phyloP scores from a whole-genome alignment of 2,888 invertebrate genomes.

The Agrotis puta region DNA sequence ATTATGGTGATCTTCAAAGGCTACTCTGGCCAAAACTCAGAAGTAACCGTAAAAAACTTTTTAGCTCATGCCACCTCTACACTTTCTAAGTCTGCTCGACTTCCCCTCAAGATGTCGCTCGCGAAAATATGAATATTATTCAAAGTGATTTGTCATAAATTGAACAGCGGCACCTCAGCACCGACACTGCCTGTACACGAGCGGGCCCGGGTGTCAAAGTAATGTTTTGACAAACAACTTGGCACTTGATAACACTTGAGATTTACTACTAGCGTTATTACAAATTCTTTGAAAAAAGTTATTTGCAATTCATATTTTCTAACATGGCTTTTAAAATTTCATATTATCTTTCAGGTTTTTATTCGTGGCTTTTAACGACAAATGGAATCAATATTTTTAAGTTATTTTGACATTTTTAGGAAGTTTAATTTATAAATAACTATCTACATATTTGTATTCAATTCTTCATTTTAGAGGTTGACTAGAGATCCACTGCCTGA shows the following conservation, averaged over 20 bases:
- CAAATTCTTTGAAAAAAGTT: background rate
- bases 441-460: too few species aligned
- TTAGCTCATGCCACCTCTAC: conserved; percentile 19
- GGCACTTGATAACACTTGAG: conserved; percentile 8
- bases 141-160: conserved; percentile 85
- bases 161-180: conserved; percentile 68
- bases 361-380: background rate
- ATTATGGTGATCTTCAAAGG: too few species aligned
- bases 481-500: too few species aligned
- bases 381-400: background rate
- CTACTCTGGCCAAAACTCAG: too few species aligned
- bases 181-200: conserved; percentile 1
- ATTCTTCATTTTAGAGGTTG: too few species aligned
- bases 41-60: too few species aligned
- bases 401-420: background rate
- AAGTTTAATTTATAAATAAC: too few species aligned
- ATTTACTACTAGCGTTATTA: background rate
- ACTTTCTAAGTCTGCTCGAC: conserved; percentile 22
- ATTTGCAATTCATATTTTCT: background rate
- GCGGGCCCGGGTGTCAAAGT: conserved; percentile 5
- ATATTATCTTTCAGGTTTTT: background rate
- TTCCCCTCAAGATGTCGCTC: conserved; percentile 51
- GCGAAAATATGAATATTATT: conserved; percentile 83
- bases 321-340: too few species aligned
- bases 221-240: conserved; percentile 47